Evolutionary conservation across 2,888 invertebrate genomes (phyloP).

Genomic region (Octonoba sinensis): DNA sequence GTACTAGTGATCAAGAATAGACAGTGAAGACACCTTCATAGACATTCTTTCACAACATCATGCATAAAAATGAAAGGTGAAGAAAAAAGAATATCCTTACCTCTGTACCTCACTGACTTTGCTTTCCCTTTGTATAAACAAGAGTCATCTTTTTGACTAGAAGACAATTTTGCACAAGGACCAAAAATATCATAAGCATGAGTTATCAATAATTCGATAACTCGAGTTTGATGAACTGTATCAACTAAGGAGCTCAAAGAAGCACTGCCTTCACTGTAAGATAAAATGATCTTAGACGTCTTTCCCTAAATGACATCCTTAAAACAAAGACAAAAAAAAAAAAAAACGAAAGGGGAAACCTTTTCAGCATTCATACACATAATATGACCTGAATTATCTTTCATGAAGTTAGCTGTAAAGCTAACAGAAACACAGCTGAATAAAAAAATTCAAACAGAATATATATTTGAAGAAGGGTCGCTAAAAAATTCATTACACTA

Average conservation of each 20-base stretch:
- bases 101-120: slow-evolving; percentile 52
- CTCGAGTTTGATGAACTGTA: slow-evolving; percentile 75
- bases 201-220: slow-evolving; percentile 75
- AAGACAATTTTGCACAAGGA: slow-evolving; percentile 21
- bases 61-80: no score
- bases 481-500: no score
- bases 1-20: no score
- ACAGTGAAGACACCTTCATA: no score
- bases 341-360: no score
- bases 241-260: slow-evolving; percentile 74
- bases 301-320: neutral
- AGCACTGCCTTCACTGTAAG: slow-evolving; percentile 72
- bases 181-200: slow-evolving; percentile 70
- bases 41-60: no score
- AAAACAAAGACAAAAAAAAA: slow-evolving; percentile 17
- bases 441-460: no score
- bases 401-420: no score
- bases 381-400: no score
- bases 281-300: neutral
- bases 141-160: slow-evolving; percentile 58
- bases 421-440: no score
- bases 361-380: no score
- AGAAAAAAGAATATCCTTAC: slow-evolving; percentile 5
- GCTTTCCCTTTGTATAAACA: slow-evolving; percentile 42
- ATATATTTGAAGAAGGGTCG: no score